Evolutionary conservation across 2,113 vertebrate genomes (phyloP), one percentile per base, ranked within the genome.

Genomic region (Apaloderma vittatum): DNA sequence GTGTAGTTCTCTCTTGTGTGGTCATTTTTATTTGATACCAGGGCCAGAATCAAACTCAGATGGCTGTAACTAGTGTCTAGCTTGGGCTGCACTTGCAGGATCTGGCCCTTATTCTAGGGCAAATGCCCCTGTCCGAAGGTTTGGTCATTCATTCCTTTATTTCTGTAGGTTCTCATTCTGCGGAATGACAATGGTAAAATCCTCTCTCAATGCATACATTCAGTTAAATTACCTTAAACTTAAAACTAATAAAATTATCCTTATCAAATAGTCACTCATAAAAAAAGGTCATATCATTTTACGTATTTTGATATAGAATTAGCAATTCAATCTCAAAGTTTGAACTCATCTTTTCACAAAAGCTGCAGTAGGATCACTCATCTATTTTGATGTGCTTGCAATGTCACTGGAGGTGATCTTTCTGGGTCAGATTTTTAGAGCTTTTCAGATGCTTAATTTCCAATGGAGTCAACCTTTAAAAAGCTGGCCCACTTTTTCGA

Each of bases 161-260:
- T 96, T 96, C 49, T 93, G 40, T 52, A 77, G 45, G 32, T 79
- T 40, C 40, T 40, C 40, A 40, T 40, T 40, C 40, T 40, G 29
- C 5, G 37, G 48, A 73, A 73, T 45, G 49, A 18, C 82, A 68
- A 55, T 71, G 76, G 57, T 4, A 91, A 94, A 93, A 94, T 91
- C 70, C 62, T 51, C 49, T 62, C 86, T 96, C 81, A 65, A 34
- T 23, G 29, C 88, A 75, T 43, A 59, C 14, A 59, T 81, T 86
- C 36, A 82, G 81, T 48, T 70, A 92, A 96, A 89, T 86, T 94
- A 62, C 19, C 14, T 93, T 91, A 91, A 82, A 96, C 34, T 87
- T 86, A 85, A 79, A 94, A 90, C 32, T 58, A 79, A 90, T 90
- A 71, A 73, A 92, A 77, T 76, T 81, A 91, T 46, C 74, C 65